Conservation (phyloP, 2,888 invertebrate species). For the Dusona sp. region DNA sequence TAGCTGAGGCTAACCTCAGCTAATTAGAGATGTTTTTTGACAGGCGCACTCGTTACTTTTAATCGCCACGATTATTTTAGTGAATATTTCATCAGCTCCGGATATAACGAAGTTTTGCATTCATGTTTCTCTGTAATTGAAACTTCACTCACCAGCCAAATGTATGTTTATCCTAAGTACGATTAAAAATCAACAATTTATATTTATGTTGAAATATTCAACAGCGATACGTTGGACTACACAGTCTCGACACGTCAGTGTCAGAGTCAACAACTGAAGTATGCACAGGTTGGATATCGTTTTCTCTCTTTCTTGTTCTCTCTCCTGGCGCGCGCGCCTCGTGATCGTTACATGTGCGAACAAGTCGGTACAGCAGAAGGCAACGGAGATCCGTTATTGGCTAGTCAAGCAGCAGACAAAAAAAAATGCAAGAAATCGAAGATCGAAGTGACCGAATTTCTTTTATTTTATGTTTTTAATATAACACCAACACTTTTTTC, state of each 20-base stretch:
- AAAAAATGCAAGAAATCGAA: not conserved
- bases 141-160: not conserved
- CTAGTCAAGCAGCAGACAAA: not conserved
- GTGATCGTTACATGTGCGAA: not conserved
- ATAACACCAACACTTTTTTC: no score
- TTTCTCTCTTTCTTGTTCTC: not conserved
- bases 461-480: no score
- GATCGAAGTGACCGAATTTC: not conserved
- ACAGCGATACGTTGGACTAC: not conserved
- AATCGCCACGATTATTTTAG: not conserved
- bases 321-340: not conserved
- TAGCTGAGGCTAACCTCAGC: no score
- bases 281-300: not conserved
- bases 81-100: not conserved
- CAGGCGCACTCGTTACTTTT: slow-evolving; percentile 7
- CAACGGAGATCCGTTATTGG: not conserved
- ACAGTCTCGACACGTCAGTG: slow-evolving; percentile 7
- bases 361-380: not conserved
- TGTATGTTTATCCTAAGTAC: not conserved
- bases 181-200: not conserved
- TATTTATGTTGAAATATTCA: slow-evolving; percentile 9
- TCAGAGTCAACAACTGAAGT: slow-evolving; percentile 8
- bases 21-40: slow-evolving; percentile 42
- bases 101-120: not conserved
- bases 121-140: not conserved